phyloP scores from a whole-genome alignment of 2,113 vertebrate species.

The Oplegnathus fasciatus region DNA sequence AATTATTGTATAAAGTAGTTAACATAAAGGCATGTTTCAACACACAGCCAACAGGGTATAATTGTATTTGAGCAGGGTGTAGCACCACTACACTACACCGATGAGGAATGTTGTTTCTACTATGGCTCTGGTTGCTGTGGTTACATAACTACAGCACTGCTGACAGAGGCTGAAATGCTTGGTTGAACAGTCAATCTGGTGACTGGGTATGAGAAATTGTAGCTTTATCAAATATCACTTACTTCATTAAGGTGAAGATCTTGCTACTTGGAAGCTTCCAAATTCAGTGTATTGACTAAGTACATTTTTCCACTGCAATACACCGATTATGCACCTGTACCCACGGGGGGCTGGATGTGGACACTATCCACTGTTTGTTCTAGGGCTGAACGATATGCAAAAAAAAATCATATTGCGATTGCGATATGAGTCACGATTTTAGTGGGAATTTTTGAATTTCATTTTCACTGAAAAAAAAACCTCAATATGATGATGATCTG shows the following conservation, averaged over 20 bases:
- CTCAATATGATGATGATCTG: too few relatives aligned
- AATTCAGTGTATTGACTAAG: not conserved
- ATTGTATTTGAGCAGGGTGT: slow-evolving; percentile 17
- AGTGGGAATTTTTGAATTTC: too few relatives aligned
- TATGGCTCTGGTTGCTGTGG: not conserved
- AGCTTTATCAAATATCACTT: too few relatives aligned
- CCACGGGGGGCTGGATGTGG: not conserved
- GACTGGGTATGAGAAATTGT: too few relatives aligned
- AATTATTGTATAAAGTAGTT: not conserved
- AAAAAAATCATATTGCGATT: too few relatives aligned
- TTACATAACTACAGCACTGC: slow-evolving; percentile 33
- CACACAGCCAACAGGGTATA: not conserved
- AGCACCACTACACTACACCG: not conserved
- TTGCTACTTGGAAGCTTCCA: not conserved
- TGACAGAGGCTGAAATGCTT: not conserved
- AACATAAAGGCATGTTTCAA: not conserved
- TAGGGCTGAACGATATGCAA: too few relatives aligned
- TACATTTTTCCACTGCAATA: not conserved
- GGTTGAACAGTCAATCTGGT: not conserved
- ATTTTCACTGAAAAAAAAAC: too few relatives aligned
- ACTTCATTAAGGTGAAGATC: not conserved
- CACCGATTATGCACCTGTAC: not conserved
- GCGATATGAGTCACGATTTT: too few relatives aligned
- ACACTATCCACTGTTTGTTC: not conserved
- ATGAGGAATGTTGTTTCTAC: slow-evolving; percentile 24